Evolutionary conservation across 2,888 invertebrate genomes (phyloP).

Genomic region (Odontocolon sp.): DNA sequence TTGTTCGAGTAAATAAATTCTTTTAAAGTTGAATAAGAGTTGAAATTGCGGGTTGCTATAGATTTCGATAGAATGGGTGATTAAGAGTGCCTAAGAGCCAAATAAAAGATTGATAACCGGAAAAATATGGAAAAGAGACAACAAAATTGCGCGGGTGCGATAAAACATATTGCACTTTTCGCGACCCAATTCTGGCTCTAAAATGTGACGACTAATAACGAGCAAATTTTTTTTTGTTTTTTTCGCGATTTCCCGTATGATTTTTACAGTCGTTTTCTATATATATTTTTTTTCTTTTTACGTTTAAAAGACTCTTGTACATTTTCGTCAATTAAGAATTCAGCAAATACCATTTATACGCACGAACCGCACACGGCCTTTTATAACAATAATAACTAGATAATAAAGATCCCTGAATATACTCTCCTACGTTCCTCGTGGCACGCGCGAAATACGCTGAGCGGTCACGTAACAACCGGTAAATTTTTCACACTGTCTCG

Average conservation of each 20-base stretch:
- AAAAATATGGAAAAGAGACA: slow-evolving; percentile 12
- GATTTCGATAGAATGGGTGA: slow-evolving; percentile 19
- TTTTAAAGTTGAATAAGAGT: not conserved
- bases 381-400: slow-evolving; percentile 72
- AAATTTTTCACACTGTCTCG: slow-evolving; percentile 55
- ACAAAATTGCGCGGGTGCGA: not conserved
- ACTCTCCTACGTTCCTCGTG: slow-evolving; percentile 67
- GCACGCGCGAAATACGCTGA: slow-evolving; percentile 70
- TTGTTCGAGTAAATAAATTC: slow-evolving; percentile 13
- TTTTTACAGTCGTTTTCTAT: slow-evolving; percentile 1
- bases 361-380: slow-evolving; percentile 55
- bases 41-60: not conserved
- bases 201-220: not conserved
- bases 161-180: slow-evolving; percentile 56
- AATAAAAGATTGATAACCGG: slow-evolving; percentile 35
- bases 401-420: slow-evolving; percentile 80
- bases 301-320: slow-evolving; percentile 40
- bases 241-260: slow-evolving; percentile 38
- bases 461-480: slow-evolving; percentile 68
- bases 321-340: slow-evolving; percentile 17
- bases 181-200: slow-evolving; percentile 11
- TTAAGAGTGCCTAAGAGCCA: slow-evolving; percentile 37
- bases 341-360: slow-evolving; percentile 32
- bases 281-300: slow-evolving; percentile 8
- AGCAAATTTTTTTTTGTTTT: not conserved